Conservation (phyloP, 2,888 invertebrate species). For the Heliconius hortense region DNA sequence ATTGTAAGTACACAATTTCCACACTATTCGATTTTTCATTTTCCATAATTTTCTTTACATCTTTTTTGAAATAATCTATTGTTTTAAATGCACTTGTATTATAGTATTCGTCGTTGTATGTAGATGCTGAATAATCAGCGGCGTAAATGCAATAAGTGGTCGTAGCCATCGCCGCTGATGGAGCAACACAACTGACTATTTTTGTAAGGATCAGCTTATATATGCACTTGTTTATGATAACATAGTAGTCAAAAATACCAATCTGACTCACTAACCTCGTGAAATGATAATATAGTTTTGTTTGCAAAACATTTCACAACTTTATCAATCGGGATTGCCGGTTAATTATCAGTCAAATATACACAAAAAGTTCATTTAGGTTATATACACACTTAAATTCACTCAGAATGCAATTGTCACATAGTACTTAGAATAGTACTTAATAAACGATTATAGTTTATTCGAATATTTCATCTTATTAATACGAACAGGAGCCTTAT, state of each 20-base stretch:
- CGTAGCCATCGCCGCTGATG: constrained; percentile 2
- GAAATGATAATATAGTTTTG: background rate
- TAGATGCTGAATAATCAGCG: constrained; percentile 15
- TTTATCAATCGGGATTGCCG: background rate
- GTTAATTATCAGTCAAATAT: background rate
- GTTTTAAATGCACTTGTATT: background rate
- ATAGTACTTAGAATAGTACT: background rate
- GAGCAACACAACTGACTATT: background rate
- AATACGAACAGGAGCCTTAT: background rate
- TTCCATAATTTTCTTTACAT: constrained; percentile 5
- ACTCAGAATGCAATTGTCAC: background rate
- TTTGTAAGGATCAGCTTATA: background rate
- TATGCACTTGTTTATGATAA: background rate
- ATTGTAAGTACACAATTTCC: constrained; percentile 50
- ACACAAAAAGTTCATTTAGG: too few species aligned
- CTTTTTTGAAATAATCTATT: constrained; percentile 11
- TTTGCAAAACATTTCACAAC: background rate
- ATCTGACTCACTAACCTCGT: background rate
- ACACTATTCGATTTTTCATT: constrained; percentile 1
- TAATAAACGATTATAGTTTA: background rate
- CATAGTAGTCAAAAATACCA: background rate
- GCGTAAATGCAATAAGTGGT: constrained; percentile 20
- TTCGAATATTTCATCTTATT: background rate
- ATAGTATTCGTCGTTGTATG: background rate
- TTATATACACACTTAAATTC: background rate